phyloP scores from a whole-genome alignment of 2,113 vertebrate genomes.

The Tringa solitaria region DNA sequence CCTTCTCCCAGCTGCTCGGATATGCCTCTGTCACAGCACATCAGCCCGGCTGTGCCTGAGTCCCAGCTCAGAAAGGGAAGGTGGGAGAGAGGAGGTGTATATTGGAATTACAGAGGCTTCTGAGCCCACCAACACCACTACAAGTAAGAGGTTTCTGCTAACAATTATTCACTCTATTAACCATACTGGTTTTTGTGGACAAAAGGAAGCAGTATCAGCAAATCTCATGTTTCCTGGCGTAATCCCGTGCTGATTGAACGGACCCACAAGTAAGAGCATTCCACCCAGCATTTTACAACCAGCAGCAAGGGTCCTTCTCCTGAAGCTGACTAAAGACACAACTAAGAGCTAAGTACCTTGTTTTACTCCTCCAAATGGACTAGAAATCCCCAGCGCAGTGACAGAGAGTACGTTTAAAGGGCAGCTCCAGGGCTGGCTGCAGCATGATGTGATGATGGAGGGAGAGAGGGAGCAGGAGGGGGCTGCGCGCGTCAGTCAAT shows the following conservation, averaged over 20 bases:
- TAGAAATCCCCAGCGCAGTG: neutral
- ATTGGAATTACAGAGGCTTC: neutral
- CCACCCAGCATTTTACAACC: neutral
- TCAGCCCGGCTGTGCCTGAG: neutral
- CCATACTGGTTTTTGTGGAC: neutral
- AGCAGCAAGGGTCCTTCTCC: neutral
- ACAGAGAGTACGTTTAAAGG: neutral
- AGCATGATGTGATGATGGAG: fast-evolving
- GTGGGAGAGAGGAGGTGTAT: neutral
- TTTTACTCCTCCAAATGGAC: neutral
- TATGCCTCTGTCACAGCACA: neutral
- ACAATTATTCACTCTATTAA: conserved; percentile 9
- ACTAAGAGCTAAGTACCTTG: neutral
- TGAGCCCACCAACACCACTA: neutral
- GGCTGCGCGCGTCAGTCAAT: no score
- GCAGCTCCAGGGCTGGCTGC: neutral
- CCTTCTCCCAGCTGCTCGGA: neutral
- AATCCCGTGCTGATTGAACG: neutral
- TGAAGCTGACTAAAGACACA: neutral
- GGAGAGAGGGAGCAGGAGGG: neutral
- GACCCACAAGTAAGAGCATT: neutral
- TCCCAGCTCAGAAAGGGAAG: neutral
- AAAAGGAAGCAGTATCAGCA: neutral
- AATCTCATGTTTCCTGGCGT: neutral
- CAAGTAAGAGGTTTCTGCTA: neutral